A percentile compares a stretch with the other conserved stretches of the same genome.
Evolutionary conservation across 2,888 invertebrate genomes (phyloP).

Genomic region (Disparrhopalites patrizii): DNA sequence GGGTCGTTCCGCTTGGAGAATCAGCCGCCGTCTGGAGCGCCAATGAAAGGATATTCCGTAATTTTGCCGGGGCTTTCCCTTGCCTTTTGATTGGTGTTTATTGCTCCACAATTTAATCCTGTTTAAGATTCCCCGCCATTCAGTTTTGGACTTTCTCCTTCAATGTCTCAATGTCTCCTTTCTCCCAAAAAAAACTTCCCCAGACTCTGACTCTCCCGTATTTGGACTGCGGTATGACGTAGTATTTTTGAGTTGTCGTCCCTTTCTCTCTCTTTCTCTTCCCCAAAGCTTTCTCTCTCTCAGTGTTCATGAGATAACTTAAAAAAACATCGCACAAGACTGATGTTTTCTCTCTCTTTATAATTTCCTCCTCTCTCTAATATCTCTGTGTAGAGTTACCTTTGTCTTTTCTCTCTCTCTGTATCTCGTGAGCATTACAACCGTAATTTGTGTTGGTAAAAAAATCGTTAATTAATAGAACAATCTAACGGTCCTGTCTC

Average conservation of each 20-base stretch:
- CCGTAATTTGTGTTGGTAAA: not conserved
- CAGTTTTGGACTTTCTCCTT: not conserved
- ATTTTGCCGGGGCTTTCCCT: too few species aligned
- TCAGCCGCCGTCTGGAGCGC: too few species aligned
- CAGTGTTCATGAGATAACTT: not conserved
- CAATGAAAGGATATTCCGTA: too few species aligned
- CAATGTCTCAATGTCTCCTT: not conserved
- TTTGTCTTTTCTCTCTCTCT: conserved; percentile 13
- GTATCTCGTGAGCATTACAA: not conserved
- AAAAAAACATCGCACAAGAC: conserved; percentile 23
- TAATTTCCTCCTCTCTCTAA: not conserved
- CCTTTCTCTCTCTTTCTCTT: not conserved
- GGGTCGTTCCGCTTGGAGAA: too few species aligned
- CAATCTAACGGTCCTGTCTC: too few species aligned
- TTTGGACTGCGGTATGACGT: not conserved
- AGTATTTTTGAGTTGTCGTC: not conserved
- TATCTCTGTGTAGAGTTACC: not conserved
- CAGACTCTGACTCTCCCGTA: too few species aligned
- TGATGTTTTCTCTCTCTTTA: conserved; percentile 11
- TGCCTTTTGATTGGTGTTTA: too few species aligned
- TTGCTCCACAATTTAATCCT: too few species aligned
- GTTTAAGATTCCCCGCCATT: too few species aligned
- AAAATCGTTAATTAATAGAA: too few species aligned
- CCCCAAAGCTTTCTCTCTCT: conserved; percentile 7
- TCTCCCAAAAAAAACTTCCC: not conserved